A percentile compares a stretch with the other conserved stretches of the same genome.
Conservation (phyloP, 2,797 vertebrate species). For the Mergus octosetaceus region DNA sequence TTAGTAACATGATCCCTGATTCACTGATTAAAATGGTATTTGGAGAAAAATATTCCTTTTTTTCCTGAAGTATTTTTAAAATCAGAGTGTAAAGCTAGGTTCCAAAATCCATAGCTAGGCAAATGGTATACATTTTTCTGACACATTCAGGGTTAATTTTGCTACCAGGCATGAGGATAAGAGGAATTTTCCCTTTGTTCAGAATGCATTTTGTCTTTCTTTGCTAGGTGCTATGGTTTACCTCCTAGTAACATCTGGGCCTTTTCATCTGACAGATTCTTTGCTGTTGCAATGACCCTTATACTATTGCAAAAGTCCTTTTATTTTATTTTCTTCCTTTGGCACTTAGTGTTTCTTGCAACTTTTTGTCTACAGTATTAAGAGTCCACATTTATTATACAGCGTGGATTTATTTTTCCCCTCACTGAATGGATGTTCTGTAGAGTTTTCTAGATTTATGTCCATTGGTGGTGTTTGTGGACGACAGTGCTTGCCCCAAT, state of each 20-base stretch:
- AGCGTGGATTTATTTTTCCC: not conserved
- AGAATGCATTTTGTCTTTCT: not conserved
- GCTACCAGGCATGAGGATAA: not conserved
- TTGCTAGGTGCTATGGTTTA: not conserved
- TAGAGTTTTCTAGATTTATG: not conserved
- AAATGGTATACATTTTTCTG: not conserved
- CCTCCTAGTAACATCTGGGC: not conserved
- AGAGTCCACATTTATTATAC: not conserved
- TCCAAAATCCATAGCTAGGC: not conserved
- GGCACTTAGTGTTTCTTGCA: not conserved
- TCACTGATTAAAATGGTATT: not conserved
- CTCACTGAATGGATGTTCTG: not conserved
- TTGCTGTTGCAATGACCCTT: not conserved
- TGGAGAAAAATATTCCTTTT: not conserved
- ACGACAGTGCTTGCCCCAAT: not conserved
- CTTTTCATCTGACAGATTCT: not conserved
- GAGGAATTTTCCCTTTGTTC: not conserved
- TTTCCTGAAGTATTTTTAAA: not conserved
- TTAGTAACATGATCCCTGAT: not conserved
- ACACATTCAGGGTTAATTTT: not conserved
- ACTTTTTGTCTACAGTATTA: not conserved
- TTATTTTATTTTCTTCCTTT: not conserved
- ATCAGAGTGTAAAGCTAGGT: not conserved
- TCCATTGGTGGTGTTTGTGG: not conserved
- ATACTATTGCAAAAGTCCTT: not conserved